Conservation (phyloP, 1,140 invertebrate genomes). For the Colletes latitarsis region DNA sequence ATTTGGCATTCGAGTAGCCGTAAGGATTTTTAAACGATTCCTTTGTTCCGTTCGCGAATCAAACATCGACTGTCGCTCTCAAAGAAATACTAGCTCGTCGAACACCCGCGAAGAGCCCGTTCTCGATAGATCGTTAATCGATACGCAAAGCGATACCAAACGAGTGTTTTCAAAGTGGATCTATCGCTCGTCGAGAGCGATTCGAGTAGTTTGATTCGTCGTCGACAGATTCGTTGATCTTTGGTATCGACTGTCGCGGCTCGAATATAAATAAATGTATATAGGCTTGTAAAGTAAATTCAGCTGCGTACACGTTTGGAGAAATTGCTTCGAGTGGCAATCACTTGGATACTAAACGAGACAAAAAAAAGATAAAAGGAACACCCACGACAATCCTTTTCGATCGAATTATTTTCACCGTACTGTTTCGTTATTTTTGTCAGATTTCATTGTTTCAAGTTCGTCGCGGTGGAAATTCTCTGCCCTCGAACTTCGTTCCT, state of each 20-base stretch:
- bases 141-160: constrained; percentile 20
- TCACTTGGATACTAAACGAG: neutral
- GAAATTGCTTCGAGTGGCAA: neutral
- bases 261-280: no score
- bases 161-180: neutral
- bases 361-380: constrained; percentile 35
- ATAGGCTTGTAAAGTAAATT: no score
- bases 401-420: constrained; percentile 29
- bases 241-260: no score
- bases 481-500: no score
- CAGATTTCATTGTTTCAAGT: constrained; percentile 1
- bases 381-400: constrained; percentile 10
- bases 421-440: no score
- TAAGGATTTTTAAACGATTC: neutral
- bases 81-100: neutral
- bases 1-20: neutral
- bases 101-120: constrained; percentile 18
- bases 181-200: neutral
- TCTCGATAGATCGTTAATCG: constrained; percentile 19
- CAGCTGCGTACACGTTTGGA: neutral
- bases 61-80: neutral
- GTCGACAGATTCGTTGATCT: no score
- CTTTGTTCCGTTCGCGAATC: neutral
- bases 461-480: neutral
- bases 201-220: neutral